Percentiles rank a stretch among this genome's conserved stretches.
These are phyloP conservation scores for Desmophyllum pertusum DNA, from an alignment of 92 coral and sea anemone genomes.

Conservation along the genomic window DNA sequence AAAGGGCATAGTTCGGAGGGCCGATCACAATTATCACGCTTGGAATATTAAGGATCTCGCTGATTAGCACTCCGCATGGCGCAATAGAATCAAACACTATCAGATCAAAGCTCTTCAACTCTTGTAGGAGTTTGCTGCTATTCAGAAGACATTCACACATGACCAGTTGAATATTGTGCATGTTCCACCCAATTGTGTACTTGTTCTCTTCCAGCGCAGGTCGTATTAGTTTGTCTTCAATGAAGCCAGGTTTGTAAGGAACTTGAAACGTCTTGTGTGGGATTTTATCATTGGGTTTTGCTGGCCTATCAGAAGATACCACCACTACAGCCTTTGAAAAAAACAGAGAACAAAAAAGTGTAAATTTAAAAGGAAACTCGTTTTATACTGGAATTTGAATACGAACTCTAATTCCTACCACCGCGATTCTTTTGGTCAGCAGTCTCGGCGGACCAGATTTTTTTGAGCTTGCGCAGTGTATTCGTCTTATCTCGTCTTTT, in stretches of 20 bases:
- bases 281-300: neutral
- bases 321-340: conserved; percentile 4
- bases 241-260: conserved; percentile 1
- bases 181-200: neutral
- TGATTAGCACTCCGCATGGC: neutral
- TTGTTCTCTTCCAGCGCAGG: conserved; percentile 13
- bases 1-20: neutral
- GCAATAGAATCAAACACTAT: neutral
- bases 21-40: neutral
- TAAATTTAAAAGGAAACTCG: neutral
- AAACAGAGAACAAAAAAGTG: too few relatives aligned
- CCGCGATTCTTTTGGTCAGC: too few relatives aligned
- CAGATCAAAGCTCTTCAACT: neutral
- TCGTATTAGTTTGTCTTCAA: neutral
- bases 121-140: neutral
- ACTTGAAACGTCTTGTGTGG: conserved; percentile 6
- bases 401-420: too few relatives aligned
- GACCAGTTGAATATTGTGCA: neutral
- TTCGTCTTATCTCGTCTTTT: too few relatives aligned
- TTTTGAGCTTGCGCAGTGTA: too few relatives aligned
- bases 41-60: neutral
- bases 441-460: too few relatives aligned
- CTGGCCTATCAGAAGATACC: neutral
- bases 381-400: too few relatives aligned
- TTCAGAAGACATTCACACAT: neutral